phyloP scores from a whole-genome alignment of 1,140 invertebrate species.

The Aphis gossypii region DNA sequence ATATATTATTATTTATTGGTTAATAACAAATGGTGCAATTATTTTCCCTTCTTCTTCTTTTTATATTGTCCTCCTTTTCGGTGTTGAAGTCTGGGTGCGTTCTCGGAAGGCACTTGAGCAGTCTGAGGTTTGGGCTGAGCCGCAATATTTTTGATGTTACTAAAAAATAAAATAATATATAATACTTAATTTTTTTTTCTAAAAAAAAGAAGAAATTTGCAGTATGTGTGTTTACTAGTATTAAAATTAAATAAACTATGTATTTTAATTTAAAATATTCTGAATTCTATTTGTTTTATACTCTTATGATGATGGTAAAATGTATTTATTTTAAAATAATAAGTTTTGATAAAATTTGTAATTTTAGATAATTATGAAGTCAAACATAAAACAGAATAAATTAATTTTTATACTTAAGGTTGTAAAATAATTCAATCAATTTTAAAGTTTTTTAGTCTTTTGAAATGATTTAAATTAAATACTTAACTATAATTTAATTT shows the following conservation, averaged over 20 bases:
- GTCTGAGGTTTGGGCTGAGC: slow-evolving; percentile 67
- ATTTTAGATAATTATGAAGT: neutral
- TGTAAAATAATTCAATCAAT: neutral
- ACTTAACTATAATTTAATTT: neutral
- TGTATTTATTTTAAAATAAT: neutral
- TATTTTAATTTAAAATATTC: neutral
- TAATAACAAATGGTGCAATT: neutral
- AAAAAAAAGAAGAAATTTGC: neutral
- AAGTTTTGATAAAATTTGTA: neutral
- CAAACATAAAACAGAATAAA: neutral
- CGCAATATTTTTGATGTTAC: slow-evolving; percentile 74
- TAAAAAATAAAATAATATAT: slow-evolving; percentile 63
- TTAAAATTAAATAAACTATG: neutral
- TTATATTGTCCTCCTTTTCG: slow-evolving; percentile 70
- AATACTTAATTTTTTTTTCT: slow-evolving; percentile 34
- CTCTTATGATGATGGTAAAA: neutral
- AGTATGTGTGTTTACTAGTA: neutral
- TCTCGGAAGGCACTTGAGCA: slow-evolving; percentile 66
- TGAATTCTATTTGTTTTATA: too few relatives aligned
- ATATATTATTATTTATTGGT: slow-evolving; percentile 21
- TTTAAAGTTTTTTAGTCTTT: neutral
- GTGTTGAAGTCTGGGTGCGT: slow-evolving; percentile 69
- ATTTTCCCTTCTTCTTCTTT: slow-evolving; percentile 71
- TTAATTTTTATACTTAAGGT: neutral
- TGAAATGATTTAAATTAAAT: neutral